A percentile compares a stretch with the other conserved stretches of the same genome.
Conservation (phyloP, 2,113 vertebrate genomes). For the Acinonyx jubatus region DNA sequence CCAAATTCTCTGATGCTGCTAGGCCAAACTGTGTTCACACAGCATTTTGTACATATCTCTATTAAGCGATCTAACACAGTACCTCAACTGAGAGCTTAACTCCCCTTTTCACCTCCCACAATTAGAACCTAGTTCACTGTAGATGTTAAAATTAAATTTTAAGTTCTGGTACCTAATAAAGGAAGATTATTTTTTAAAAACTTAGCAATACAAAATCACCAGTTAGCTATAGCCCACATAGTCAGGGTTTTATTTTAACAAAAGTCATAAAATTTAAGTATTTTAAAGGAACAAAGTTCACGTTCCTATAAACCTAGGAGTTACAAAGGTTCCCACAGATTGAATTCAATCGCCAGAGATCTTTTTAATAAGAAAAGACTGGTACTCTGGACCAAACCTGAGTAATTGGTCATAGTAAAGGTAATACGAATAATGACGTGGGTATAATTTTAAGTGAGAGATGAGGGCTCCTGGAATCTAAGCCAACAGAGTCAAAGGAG, state of each 20-base stretch:
- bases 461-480: background rate
- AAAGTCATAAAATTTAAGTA: conserved; percentile 3
- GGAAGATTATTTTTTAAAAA: background rate
- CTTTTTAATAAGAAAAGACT: conserved; percentile 20
- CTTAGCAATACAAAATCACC: background rate
- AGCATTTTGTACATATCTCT: background rate
- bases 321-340: background rate
- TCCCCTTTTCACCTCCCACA: background rate
- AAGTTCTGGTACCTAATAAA: background rate
- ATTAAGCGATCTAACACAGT: background rate
- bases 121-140: background rate
- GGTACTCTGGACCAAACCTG: background rate
- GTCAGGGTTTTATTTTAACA: conserved; percentile 17
- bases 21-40: background rate
- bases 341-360: conserved; percentile 20
- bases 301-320: conserved; percentile 10
- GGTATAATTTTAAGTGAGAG: background rate
- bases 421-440: background rate
- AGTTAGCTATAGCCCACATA: background rate
- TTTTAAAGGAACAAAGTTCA: conserved; percentile 20
- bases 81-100: background rate
- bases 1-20: background rate
- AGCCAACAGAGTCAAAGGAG: background rate
- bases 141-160: background rate
- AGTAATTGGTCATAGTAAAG: conserved; percentile 6